phyloP scores from a whole-genome alignment of 2,888 invertebrate genomes.

The Cantharis lateralis region DNA sequence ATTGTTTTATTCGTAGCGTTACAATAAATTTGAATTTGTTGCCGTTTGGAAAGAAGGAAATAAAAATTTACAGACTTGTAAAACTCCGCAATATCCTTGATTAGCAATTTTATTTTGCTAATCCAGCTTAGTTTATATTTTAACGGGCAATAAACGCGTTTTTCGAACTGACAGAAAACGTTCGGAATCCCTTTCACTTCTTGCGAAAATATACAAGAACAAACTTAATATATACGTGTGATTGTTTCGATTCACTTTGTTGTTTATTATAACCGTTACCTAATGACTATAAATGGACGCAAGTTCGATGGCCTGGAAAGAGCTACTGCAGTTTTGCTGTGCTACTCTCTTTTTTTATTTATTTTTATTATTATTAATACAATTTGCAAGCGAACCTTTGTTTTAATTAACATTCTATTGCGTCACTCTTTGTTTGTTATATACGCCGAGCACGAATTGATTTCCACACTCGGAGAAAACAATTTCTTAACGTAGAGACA shows the following conservation, averaged over 20 bases:
- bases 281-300: conserved; percentile 15
- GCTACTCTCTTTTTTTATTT: conserved; percentile 1
- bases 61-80: not conserved
- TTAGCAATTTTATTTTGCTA: not conserved
- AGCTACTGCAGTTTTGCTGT: conserved; percentile 2
- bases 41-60: not conserved
- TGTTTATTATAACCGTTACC: conserved; percentile 19
- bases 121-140: not conserved
- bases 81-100: conserved; percentile 1
- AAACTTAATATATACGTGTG: conserved; percentile 5
- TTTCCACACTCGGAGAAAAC: not conserved
- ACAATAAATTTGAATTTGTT: conserved; percentile 4
- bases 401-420: not conserved
- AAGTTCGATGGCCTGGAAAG: conserved; percentile 22
- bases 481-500: not conserved
- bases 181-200: conserved; percentile 17
- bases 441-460: not conserved
- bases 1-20: too few species aligned
- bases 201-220: conserved; percentile 10
- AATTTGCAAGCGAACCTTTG: not conserved
- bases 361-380: not conserved
- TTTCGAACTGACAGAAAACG: not conserved
- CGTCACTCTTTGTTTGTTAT: not conserved
- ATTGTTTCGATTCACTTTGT: conserved; percentile 29
- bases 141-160: not conserved